Percentiles rank a stretch among this genome's conserved stretches.
Evolutionary conservation across 2,888 invertebrate species (phyloP).

Genomic region (Pelosia muscerda): DNA sequence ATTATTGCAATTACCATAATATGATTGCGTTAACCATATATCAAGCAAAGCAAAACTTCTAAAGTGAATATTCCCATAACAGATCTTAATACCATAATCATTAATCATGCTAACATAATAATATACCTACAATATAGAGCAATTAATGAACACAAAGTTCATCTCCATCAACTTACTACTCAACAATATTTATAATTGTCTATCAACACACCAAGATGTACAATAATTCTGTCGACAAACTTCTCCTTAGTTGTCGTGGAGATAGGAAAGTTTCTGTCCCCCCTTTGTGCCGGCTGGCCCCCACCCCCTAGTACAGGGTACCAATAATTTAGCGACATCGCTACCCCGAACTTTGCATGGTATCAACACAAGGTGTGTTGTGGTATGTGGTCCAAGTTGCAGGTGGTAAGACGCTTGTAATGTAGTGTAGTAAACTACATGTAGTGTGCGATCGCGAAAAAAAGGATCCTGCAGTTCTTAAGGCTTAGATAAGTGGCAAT

Average conservation of each 20-base stretch:
- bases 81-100: too few species aligned
- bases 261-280: slow-evolving; percentile 50
- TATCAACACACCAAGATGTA: slow-evolving; percentile 38
- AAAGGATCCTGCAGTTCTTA: too few species aligned
- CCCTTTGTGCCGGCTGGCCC: slow-evolving; percentile 17
- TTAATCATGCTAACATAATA: too few species aligned
- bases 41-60: too few species aligned
- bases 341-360: slow-evolving; percentile 67
- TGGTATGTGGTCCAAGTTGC: slow-evolving; percentile 43
- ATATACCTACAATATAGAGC: neutral
- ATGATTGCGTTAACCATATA: too few species aligned
- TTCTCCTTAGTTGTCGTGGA: slow-evolving; percentile 53
- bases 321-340: slow-evolving; percentile 75
- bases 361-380: slow-evolving; percentile 69
- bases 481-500: too few species aligned
- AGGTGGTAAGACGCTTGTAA: neutral
- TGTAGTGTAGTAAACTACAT: too few species aligned
- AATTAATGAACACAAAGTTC: neutral
- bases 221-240: slow-evolving; percentile 56
- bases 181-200: slow-evolving; percentile 37
- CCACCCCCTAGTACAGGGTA: slow-evolving; percentile 53
- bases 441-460: too few species aligned
- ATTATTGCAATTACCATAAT: too few species aligned
- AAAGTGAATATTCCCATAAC: too few species aligned
- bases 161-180: neutral